Conservation (phyloP, 2,888 invertebrate genomes). For the Caenorhabditis sinica region DNA sequence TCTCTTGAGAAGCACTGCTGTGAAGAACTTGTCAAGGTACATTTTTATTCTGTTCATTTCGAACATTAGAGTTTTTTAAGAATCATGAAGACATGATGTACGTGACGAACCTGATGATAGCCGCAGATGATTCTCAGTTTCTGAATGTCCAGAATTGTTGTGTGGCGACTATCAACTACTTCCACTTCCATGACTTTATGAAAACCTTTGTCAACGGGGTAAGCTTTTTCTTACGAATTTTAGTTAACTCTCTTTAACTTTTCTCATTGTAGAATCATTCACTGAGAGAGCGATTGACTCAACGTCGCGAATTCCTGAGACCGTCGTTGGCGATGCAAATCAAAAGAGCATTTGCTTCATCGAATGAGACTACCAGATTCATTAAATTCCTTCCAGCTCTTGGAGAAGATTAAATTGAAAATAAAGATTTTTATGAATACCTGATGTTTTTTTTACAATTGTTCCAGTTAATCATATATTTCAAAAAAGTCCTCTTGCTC, state of each 20-base stretch:
- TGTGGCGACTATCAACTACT: conserved; percentile 30
- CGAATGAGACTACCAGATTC: conserved; percentile 23
- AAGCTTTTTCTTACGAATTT: neutral
- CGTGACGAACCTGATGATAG: conserved; percentile 35
- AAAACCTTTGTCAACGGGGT: conserved; percentile 23
- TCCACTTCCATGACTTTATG: conserved; percentile 37
- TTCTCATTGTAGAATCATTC: conserved; percentile 36
- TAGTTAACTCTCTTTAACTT: neutral
- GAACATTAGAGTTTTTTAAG: neutral
- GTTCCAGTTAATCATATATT: too few species aligned
- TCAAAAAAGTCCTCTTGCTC: neutral
- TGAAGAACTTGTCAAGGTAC: conserved; percentile 32
- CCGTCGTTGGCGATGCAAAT: conserved; percentile 56
- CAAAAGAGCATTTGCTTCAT: conserved; percentile 35
- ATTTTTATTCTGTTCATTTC: neutral
- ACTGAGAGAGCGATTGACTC: conserved; percentile 31
- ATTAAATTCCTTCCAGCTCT: conserved; percentile 47
- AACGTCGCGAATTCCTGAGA: conserved; percentile 43
- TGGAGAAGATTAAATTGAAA: conserved; percentile 30
- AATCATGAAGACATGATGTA: conserved; percentile 38
- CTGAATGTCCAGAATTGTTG: conserved; percentile 24
- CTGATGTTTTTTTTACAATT: too few species aligned
- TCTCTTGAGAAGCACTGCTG: conserved; percentile 31
- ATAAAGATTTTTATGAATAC: neutral
- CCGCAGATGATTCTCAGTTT: conserved; percentile 32